These are phyloP conservation scores for Casuarius casuarius DNA, from an alignment of 2,113 vertebrate genomes.

Conservation along the genomic window DNA sequence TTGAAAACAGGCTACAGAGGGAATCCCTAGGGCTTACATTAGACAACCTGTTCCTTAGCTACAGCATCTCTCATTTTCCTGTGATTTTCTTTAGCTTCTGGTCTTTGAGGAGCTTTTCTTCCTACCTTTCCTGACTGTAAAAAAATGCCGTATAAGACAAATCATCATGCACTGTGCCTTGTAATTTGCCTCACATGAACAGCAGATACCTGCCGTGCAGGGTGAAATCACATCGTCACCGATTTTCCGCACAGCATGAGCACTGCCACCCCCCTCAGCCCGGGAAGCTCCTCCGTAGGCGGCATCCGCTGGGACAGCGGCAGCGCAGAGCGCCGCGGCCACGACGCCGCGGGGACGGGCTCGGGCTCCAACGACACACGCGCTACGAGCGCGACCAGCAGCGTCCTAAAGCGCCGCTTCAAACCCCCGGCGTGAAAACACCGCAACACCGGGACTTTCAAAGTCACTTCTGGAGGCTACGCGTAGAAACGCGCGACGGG, in stretches of 20 bases:
- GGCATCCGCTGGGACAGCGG: not conserved
- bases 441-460: accelerated
- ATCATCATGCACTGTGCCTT: accelerated
- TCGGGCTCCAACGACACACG: accelerated
- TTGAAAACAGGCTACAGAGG: not conserved
- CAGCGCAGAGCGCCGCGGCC: not conserved
- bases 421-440: not conserved
- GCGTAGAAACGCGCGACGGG: no score
- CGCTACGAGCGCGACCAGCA: accelerated
- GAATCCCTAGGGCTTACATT: accelerated
- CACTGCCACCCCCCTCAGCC: not conserved
- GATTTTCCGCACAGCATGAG: not conserved
- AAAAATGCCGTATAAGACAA: accelerated
- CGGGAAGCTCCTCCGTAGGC: not conserved
- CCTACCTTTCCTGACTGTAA: accelerated
- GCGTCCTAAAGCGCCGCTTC: no score
- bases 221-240: not conserved
- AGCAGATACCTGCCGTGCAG: accelerated
- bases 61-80: not conserved
- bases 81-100: not conserved
- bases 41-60: not conserved
- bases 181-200: accelerated
- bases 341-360: accelerated
- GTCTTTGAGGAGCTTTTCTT: not conserved
- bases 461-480: no score